phyloP scores from a whole-genome alignment of 2,113 vertebrate species.

The Phycodurus eques region DNA sequence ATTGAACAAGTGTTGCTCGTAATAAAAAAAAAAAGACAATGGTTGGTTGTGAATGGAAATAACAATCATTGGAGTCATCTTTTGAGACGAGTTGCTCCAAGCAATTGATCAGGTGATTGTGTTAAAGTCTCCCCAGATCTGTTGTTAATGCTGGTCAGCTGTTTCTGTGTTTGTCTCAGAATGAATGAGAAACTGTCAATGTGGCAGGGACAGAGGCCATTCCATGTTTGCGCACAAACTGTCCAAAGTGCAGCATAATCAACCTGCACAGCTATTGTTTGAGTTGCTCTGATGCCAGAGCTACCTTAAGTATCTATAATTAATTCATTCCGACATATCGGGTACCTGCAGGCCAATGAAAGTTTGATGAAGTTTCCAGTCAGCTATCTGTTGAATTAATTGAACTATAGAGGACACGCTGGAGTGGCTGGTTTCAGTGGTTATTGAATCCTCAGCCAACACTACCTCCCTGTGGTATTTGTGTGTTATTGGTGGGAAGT shows the following conservation, averaged over 20 bases:
- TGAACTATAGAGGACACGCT: constrained; percentile 13
- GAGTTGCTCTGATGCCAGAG: constrained; percentile 8
- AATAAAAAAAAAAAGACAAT: background rate
- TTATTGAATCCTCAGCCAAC: constrained; percentile 22
- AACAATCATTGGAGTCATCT: background rate
- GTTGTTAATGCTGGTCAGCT: constrained; percentile 50
- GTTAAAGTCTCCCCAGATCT: constrained; percentile 14
- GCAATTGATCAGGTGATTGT: constrained; percentile 44
- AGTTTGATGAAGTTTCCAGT: constrained; percentile 74
- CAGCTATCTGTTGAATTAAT: constrained; percentile 41
- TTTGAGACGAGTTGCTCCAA: constrained; percentile 9
- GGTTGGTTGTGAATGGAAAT: too few species aligned
- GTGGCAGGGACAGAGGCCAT: constrained; percentile 39
- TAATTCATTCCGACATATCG: constrained; percentile 71
- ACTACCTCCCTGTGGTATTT: constrained; percentile 52
- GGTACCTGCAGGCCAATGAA: constrained; percentile 63
- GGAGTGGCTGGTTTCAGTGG: background rate
- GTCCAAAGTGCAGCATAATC: constrained; percentile 53
- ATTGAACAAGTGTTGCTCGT: background rate
- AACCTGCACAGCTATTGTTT: background rate
- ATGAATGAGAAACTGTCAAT: constrained; percentile 17
- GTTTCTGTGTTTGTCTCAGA: constrained; percentile 26
- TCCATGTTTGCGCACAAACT: constrained; percentile 36
- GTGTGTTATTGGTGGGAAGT: background rate
- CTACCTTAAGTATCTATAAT: constrained; percentile 67